A percentile compares a stretch with the other conserved stretches of the same genome.
Conservation (phyloP, 2,797 vertebrate genomes). For the Dendrocincla tyrannina region DNA sequence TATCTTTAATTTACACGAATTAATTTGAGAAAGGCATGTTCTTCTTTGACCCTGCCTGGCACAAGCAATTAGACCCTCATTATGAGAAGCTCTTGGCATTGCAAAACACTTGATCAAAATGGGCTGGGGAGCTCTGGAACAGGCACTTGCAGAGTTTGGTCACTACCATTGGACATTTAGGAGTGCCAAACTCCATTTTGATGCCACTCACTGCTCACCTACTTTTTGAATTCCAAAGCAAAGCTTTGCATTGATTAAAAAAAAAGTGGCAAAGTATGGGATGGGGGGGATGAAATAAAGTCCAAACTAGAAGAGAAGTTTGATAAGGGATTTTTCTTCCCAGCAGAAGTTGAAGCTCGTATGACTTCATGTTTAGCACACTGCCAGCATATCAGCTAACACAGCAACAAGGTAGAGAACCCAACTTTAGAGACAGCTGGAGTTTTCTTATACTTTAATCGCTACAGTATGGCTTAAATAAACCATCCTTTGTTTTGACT, state of each 20-base stretch:
- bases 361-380: background rate
- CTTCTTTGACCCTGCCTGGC: slow-evolving; percentile 63
- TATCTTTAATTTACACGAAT: slow-evolving; percentile 72
- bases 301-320: background rate
- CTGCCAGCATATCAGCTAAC: slow-evolving; percentile 6
- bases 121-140: background rate
- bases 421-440: slow-evolving; percentile 10
- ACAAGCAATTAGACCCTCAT: slow-evolving; percentile 67
- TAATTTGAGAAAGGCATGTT: slow-evolving; percentile 65
- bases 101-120: slow-evolving; percentile 50
- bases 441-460: slow-evolving; percentile 39
- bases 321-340: background rate
- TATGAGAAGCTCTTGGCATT: slow-evolving; percentile 33
- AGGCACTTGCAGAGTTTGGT: background rate
- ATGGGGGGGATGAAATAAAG: background rate
- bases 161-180: background rate
- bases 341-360: background rate
- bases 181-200: background rate
- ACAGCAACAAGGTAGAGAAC: slow-evolving; percentile 9
- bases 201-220: background rate
- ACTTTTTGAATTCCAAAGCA: background rate
- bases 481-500: slow-evolving; percentile 53
- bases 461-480: slow-evolving; percentile 48
- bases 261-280: background rate
- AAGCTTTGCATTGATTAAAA: background rate